Base-by-base conservation (phyloP, 64 coral and sea anemone genomes). In the Pachyseris speciosa region DNA sequence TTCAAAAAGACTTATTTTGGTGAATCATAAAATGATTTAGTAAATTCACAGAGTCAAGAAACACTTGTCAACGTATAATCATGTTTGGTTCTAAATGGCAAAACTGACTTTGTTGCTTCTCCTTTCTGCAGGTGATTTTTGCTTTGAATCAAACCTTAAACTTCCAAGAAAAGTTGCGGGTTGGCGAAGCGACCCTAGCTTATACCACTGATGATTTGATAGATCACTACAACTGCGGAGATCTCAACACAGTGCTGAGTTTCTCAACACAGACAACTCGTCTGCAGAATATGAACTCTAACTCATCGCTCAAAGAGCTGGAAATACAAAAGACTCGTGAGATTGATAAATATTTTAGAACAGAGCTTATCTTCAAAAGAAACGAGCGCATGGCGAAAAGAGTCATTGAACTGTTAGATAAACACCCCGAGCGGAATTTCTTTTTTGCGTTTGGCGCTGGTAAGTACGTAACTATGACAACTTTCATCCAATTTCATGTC, bases 371-470 rank as follows among this genome's bases (percentile, higher is more conserved):
- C 51, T 95, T 88, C 65, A 94, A 98, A 80, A 67, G 96, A 73
- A 98, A 98, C 41, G 63, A 89, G 29, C 75, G 85, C 7, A 98
- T 98, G 96, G 84, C 96, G 38, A 85, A 94, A 8, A 95, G 96
- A 66, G 93, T 98, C 20, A 84, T 85, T 42, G 80, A 92, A 80
- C 78, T 95, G 9, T 50, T 98, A 31, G 26, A 84, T 0, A 88
- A 95, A 39, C 16, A 93, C 15, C 96, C 80, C 9, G 84, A 95
- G 42, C 72, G 88, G 31, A 75, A 91, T n/a, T 95, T 98, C 79
- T 95, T 98, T 59, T 98, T 98, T 70, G 96, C 96, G 5, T 92
- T 98, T 90, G 96, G 96, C 50, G 96, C 96, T 44, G 96, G 96
- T 98, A 87, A 86, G 91, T 70, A 27, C 19, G 53, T 29, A 24